Conservation (phyloP, 2,797 vertebrate species). For the Acomys russatus region DNA sequence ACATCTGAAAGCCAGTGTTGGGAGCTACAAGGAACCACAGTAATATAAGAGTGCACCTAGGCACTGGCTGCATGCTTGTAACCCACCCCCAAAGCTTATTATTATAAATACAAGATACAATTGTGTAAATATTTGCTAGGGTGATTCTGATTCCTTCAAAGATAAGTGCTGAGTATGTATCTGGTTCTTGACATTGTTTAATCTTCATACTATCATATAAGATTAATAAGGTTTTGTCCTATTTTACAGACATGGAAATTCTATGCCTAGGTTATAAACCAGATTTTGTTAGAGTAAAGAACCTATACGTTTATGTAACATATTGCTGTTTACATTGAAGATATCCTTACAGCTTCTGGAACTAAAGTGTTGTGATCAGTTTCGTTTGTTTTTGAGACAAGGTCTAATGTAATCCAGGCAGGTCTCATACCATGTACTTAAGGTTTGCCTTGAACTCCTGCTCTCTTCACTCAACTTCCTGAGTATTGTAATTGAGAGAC, state of each 20-base stretch:
- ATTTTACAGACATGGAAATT: slow-evolving; percentile 16
- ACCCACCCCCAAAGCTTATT: neutral
- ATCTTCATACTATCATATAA: neutral
- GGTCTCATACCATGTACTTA: neutral
- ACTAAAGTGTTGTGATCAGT: neutral
- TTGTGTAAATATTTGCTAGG: slow-evolving; percentile 2
- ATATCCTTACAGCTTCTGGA: neutral
- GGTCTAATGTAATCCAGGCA: neutral
- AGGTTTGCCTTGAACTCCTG: neutral
- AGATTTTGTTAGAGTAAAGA: neutral
- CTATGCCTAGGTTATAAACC: slow-evolving; percentile 1
- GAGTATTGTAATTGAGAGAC: neutral
- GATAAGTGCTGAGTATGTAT: neutral
- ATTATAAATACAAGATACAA: neutral
- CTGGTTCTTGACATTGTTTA: neutral
- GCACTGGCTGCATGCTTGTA: neutral
- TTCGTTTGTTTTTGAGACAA: neutral
- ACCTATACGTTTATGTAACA: neutral
- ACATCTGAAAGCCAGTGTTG: neutral
- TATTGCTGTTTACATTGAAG: neutral
- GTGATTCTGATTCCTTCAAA: slow-evolving; percentile 34
- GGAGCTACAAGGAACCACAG: slow-evolving; percentile 27
- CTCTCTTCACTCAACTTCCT: neutral
- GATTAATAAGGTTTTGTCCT: neutral
- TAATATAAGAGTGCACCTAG: neutral